Percentiles rank a stretch among this genome's conserved stretches.
phyloP scores from a whole-genome alignment of 2,113 vertebrate species.

The Thamnaconus septentrionalis region DNA sequence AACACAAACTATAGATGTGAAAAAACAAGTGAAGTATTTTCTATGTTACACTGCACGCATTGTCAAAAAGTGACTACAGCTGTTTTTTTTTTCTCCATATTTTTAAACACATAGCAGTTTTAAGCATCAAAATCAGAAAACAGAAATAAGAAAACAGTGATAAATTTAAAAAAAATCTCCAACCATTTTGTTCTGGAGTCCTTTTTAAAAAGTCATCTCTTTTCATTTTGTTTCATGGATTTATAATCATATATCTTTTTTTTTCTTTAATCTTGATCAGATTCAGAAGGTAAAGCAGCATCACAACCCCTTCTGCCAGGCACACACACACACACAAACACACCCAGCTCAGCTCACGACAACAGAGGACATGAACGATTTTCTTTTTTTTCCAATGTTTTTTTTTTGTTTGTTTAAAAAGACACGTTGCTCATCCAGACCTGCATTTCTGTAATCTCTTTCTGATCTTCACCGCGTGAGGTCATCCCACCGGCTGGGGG shows the following conservation, averaged over 20 bases:
- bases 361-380: not conserved
- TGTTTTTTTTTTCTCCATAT: conserved; percentile 56
- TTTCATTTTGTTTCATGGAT: conserved; percentile 66
- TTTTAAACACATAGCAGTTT: conserved; percentile 77
- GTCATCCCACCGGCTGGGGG: conserved; percentile 45
- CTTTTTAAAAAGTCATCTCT: conserved; percentile 66
- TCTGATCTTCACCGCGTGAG: conserved; percentile 32
- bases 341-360: not conserved
- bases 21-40: conserved; percentile 75
- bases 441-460: conserved; percentile 26
- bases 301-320: conserved; percentile 62
- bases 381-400: no score
- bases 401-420: no score
- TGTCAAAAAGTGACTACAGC: conserved; percentile 80
- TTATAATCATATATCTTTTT: conserved; percentile 66
- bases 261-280: conserved; percentile 64
- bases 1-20: conserved; percentile 74
- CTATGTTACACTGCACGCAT: conserved; percentile 80
- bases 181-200: conserved; percentile 76
- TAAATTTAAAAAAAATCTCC: conserved; percentile 63
- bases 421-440: no score
- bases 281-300: conserved; percentile 77
- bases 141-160: conserved; percentile 64
- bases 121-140: conserved; percentile 72
- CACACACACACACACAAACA: conserved; percentile 47